phyloP scores from a whole-genome alignment of 2,113 vertebrate species.

The Colistium nudipinnis region DNA sequence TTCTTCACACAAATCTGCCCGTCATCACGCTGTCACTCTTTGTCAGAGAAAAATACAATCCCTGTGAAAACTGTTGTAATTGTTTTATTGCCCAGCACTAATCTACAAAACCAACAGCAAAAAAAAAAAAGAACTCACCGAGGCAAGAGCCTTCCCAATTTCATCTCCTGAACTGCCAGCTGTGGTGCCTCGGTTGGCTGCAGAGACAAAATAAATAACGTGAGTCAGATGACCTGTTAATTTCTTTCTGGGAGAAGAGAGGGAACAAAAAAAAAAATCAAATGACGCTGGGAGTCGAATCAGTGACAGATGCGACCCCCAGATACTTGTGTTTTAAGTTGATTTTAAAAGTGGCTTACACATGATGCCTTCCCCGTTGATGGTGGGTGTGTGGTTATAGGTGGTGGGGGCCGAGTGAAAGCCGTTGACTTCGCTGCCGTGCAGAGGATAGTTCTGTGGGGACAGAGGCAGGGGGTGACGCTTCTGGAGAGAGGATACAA shows the following conservation, averaged over 20 bases:
- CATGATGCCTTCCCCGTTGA: slow-evolving; percentile 91
- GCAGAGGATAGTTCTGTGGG: slow-evolving; percentile 91
- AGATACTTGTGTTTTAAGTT: slow-evolving; percentile 1
- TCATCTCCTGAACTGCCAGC: slow-evolving; percentile 96
- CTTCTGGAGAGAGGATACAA: slow-evolving; percentile 52
- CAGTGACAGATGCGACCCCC: not conserved
- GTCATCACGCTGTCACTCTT: slow-evolving; percentile 23
- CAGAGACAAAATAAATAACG: slow-evolving; percentile 51
- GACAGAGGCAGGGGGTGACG: slow-evolving; percentile 66
- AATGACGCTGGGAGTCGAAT: slow-evolving; percentile 6
- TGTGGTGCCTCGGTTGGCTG: slow-evolving; percentile 90
- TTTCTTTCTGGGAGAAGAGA: slow-evolving; percentile 6
- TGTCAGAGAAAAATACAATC: slow-evolving; percentile 7
- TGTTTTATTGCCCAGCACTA: slow-evolving; percentile 48
- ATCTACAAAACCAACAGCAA: slow-evolving; percentile 32
- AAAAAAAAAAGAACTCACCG: slow-evolving; percentile 83
- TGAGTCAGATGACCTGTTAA: slow-evolving; percentile 43
- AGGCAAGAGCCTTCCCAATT: slow-evolving; percentile 97
- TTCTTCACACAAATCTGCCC: not conserved
- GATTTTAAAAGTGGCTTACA: slow-evolving; percentile 74
- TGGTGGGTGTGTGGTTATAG: slow-evolving; percentile 90
- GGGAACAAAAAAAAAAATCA: slow-evolving; percentile 3
- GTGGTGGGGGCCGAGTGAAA: slow-evolving; percentile 87
- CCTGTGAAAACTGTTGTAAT: slow-evolving; percentile 15
- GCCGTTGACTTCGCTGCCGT: slow-evolving; percentile 91